Conservation (phyloP, 2,113 vertebrate genomes). For the Heloderma charlesbogerti region DNA sequence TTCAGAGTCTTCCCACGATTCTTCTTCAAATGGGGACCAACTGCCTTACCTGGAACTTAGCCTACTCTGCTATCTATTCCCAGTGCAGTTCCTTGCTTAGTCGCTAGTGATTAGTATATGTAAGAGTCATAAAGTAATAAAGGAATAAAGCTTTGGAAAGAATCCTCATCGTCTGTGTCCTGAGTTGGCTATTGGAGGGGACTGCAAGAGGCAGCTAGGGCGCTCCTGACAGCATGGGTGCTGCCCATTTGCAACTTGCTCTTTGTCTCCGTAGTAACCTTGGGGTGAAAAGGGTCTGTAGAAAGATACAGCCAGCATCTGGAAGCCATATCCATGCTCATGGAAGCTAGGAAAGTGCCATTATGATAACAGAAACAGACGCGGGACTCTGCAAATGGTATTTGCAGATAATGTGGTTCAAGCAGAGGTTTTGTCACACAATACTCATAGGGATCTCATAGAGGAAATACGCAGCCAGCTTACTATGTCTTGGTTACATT, state of each 20-base stretch:
- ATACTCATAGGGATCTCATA: background rate
- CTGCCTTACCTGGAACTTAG: too few relatives aligned
- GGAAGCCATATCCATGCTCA: background rate
- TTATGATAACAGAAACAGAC: background rate
- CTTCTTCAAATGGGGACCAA: too few relatives aligned
- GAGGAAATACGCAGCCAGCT: background rate
- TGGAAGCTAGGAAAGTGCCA: background rate
- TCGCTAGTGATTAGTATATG: too few relatives aligned
- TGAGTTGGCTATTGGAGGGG: too few relatives aligned
- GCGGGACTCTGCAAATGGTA: background rate
- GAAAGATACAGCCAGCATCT: background rate
- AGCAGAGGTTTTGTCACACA: background rate
- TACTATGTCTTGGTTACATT: background rate
- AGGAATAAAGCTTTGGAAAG: too few relatives aligned
- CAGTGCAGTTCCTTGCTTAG: too few relatives aligned
- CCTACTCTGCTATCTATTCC: too few relatives aligned
- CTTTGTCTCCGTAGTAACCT: background rate
- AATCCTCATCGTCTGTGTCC: too few relatives aligned
- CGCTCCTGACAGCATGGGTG: too few relatives aligned
- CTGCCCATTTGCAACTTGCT: background rate
- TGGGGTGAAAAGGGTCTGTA: background rate
- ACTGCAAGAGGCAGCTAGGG: too few relatives aligned
- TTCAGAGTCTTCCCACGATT: too few relatives aligned
- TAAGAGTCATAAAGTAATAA: too few relatives aligned
- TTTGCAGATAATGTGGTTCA: background rate